Conservation (phyloP, 2,113 vertebrate species). For the Dasyprocta punctata region DNA sequence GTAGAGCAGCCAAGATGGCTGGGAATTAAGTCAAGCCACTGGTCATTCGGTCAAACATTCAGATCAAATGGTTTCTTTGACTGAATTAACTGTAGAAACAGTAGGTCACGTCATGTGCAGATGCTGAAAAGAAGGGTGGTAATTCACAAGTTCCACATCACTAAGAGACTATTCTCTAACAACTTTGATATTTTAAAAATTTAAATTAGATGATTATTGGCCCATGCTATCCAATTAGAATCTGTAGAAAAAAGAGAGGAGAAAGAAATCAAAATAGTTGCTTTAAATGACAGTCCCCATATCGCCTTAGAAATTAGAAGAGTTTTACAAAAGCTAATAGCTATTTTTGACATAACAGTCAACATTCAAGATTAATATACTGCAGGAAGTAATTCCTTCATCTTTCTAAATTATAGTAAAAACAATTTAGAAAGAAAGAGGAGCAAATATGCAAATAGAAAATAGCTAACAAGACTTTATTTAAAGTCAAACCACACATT, state of each 20-base stretch:
- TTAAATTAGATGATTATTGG: constrained; percentile 57
- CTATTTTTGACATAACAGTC: constrained; percentile 24
- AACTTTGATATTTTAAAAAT: constrained; percentile 59
- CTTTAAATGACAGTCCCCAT: neutral
- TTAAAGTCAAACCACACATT: neutral
- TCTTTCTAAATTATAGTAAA: constrained; percentile 42
- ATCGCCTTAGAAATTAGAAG: constrained; percentile 41
- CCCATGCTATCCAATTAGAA: constrained; percentile 24
- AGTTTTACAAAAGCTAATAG: constrained; percentile 48
- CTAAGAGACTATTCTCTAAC: constrained; percentile 33
- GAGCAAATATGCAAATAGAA: constrained; percentile 5
- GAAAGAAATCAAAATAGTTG: constrained; percentile 27
- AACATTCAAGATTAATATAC: neutral
- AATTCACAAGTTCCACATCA: constrained; percentile 1
- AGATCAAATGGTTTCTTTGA: constrained; percentile 50
- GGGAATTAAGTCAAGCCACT: constrained; percentile 5
- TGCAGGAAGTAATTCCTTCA: neutral
- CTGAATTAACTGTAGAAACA: neutral
- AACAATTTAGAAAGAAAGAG: constrained; percentile 12
- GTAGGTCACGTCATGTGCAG: neutral
- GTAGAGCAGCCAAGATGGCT: constrained; percentile 10
- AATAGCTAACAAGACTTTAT: constrained; percentile 18
- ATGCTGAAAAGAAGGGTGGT: constrained; percentile 34
- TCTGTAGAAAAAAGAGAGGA: constrained; percentile 30
- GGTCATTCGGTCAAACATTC: constrained; percentile 58